Evolutionary conservation across 2,888 invertebrate species (phyloP).

Genomic region (Lathronympha strigana): DNA sequence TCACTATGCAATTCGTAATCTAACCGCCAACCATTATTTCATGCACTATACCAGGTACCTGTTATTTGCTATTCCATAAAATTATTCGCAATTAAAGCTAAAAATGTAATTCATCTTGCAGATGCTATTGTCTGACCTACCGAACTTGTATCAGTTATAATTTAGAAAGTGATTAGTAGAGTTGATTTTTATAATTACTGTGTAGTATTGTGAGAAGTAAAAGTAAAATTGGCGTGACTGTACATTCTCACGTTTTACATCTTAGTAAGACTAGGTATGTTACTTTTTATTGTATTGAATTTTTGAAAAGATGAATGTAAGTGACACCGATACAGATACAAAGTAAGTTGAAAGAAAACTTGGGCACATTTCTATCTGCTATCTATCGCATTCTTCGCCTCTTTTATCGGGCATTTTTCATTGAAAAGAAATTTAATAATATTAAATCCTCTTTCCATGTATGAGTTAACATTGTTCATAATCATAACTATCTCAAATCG

Average conservation of each 20-base stretch:
- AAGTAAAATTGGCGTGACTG: slow-evolving; percentile 33
- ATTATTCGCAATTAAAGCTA: neutral
- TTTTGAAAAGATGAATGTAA: neutral
- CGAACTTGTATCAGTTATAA: slow-evolving; percentile 4
- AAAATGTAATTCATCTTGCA: slow-evolving; percentile 14
- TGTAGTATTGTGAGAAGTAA: slow-evolving; percentile 34
- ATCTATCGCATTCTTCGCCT: too few species aligned
- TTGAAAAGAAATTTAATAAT: too few species aligned
- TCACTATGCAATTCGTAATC: too few species aligned
- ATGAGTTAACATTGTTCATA: too few species aligned
- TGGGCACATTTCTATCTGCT: too few species aligned
- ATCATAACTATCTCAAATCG: too few species aligned
- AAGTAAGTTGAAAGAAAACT: neutral
- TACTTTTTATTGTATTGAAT: slow-evolving; percentile 14
- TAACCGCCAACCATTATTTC: too few species aligned
- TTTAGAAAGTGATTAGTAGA: slow-evolving; percentile 39
- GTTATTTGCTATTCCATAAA: neutral
- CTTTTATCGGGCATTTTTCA: too few species aligned
- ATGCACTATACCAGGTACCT: neutral
- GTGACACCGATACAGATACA: slow-evolving; percentile 14
- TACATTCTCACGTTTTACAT: slow-evolving; percentile 38
- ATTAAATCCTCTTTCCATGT: too few species aligned
- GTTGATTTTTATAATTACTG: slow-evolving; percentile 35
- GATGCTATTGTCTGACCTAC: slow-evolving; percentile 1
- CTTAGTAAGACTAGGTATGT: slow-evolving; percentile 21